Conservation (phyloP, 1,140 invertebrate species). For the Eufriesea mexicana region DNA sequence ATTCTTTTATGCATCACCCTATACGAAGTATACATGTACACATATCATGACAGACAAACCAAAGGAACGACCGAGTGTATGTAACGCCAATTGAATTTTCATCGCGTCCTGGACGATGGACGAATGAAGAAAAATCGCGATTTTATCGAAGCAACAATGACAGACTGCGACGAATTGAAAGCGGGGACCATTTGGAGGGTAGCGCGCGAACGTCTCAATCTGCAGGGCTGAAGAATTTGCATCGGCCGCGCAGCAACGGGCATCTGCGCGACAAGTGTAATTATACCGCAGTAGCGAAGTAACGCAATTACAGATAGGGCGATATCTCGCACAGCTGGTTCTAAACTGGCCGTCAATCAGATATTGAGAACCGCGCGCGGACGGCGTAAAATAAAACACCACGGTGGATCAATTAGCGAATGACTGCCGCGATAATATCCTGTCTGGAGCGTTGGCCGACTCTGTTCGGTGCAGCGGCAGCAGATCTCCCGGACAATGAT, state of each 20-base stretch:
- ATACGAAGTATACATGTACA: too few relatives aligned
- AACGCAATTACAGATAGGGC: constrained; percentile 9
- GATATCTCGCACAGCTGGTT: constrained; percentile 25
- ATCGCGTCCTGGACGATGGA: neutral
- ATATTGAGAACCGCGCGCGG: constrained; percentile 72
- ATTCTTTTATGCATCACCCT: too few relatives aligned
- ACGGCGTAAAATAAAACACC: constrained; percentile 76
- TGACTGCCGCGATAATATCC: constrained; percentile 79
- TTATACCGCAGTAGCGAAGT: neutral
- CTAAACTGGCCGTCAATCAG: constrained; percentile 12
- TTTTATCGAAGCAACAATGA: neutral
- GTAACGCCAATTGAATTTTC: too few relatives aligned
- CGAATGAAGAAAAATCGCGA: neutral
- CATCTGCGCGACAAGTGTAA: constrained; percentile 29
- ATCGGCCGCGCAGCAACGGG: neutral
- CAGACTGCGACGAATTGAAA: neutral
- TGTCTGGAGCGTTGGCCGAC: constrained; percentile 72
- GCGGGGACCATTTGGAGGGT: too few relatives aligned
- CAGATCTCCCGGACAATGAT: constrained; percentile 68
- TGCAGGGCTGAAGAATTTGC: neutral
- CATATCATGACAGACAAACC: too few relatives aligned
- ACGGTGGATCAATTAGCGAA: constrained; percentile 80
- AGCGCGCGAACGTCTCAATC: neutral
- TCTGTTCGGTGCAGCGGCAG: constrained; percentile 49
- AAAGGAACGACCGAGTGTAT: too few relatives aligned